Evolutionary conservation across 2,888 invertebrate genomes (phyloP).

Genomic region (Andrena bicolor): DNA sequence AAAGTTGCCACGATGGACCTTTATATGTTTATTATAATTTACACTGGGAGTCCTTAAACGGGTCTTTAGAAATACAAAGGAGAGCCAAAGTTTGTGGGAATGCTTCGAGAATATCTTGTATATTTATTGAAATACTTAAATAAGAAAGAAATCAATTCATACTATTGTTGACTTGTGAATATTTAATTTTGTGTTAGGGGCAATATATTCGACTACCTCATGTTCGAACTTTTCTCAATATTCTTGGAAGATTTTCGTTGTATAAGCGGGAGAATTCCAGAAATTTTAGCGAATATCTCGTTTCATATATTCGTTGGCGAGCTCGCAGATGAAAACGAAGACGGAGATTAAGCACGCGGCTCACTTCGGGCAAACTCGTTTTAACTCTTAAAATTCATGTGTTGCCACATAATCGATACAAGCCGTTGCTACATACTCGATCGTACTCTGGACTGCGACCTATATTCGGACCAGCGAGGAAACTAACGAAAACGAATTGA

Average conservation of each 20-base stretch:
- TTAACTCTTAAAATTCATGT: conserved; percentile 4
- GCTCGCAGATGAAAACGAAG: not conserved
- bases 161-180: too few relatives aligned
- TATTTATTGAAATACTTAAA: too few relatives aligned
- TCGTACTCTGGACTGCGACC: conserved; percentile 5
- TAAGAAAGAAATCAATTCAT: too few relatives aligned
- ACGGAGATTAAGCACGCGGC: conserved; percentile 6
- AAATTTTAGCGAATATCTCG: not conserved
- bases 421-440: conserved; percentile 30
- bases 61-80: too few relatives aligned
- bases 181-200: too few relatives aligned
- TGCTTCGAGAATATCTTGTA: too few relatives aligned
- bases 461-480: not conserved
- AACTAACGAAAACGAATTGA: conserved; percentile 5
- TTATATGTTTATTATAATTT: not conserved
- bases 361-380: conserved; percentile 31
- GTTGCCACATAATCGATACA: conserved; percentile 34
- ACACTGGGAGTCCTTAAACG: not conserved
- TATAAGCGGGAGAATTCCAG: not conserved
- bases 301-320: not conserved
- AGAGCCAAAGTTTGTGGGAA: too few relatives aligned
- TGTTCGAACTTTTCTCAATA: not conserved
- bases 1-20: not conserved
- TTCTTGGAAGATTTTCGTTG: not conserved
- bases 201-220: too few relatives aligned